phyloP scores from a whole-genome alignment of 2,888 invertebrate species.

The Cephus pulcher region DNA sequence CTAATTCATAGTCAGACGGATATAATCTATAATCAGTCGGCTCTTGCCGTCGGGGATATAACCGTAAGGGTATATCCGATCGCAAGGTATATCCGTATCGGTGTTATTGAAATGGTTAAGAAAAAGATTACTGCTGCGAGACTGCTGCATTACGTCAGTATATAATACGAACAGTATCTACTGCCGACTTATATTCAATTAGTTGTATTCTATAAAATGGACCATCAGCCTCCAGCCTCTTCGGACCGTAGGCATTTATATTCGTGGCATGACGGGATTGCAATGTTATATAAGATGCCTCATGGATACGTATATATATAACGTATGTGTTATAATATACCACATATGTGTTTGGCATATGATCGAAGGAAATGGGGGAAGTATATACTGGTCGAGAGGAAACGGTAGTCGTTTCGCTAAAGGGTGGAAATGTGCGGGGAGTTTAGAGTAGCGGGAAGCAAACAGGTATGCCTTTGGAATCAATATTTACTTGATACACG shows the following conservation, averaged over 20 bases:
- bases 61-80: neutral
- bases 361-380: neutral
- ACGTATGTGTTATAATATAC: neutral
- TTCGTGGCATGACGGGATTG: neutral
- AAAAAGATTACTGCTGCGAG: neutral
- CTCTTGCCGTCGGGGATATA: neutral
- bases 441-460: constrained; percentile 38
- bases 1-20: neutral
- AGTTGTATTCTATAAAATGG: neutral
- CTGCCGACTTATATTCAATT: neutral
- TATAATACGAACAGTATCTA: neutral
- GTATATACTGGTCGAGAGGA: neutral
- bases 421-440: constrained; percentile 11
- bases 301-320: neutral
- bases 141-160: neutral
- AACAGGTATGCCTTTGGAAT: constrained; percentile 59
- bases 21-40: neutral
- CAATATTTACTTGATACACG: constrained; percentile 61
- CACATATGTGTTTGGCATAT: neutral
- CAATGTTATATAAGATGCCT: neutral
- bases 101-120: neutral
- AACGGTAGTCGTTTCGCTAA: constrained; percentile 1
- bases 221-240: neutral
- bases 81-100: neutral
- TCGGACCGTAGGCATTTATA: neutral